These are phyloP conservation scores for Strix aluco DNA, from an alignment of 2,113 vertebrate species.

Conservation along the genomic window DNA sequence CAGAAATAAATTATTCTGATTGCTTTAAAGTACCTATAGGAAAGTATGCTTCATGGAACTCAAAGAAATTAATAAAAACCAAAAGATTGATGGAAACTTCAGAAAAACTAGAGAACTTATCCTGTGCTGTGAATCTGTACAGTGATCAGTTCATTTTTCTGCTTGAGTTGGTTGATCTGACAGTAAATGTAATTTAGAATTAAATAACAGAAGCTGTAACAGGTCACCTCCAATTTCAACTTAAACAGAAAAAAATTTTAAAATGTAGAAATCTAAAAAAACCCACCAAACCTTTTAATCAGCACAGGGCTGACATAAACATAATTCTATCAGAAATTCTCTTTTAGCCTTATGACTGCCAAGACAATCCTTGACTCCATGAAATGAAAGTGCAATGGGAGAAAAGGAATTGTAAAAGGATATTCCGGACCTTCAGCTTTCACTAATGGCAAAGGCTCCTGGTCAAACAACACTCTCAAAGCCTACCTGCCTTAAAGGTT, in stretches of 20 bases:
- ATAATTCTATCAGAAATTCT: background rate
- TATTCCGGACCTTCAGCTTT: background rate
- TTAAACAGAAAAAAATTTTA: background rate
- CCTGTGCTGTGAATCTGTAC: background rate
- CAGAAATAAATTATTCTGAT: constrained; percentile 30
- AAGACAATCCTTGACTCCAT: background rate
- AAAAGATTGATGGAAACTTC: background rate
- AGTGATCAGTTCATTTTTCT: background rate
- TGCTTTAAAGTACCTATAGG: background rate
- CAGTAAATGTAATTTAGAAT: background rate
- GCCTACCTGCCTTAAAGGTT: background rate
- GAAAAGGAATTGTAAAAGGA: background rate
- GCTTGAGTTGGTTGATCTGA: background rate
- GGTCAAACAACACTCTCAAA: background rate
- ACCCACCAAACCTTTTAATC: background rate
- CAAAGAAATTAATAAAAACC: background rate
- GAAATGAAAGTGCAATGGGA: background rate
- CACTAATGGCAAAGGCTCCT: background rate
- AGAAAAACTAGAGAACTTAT: background rate
- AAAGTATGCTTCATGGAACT: constrained; percentile 15
- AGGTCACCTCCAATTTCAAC: background rate
- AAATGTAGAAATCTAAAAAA: background rate
- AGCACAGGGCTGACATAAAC: background rate
- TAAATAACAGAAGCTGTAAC: background rate
- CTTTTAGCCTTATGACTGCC: background rate